Evolutionary conservation across 2,888 invertebrate genomes (phyloP), one percentile per base, ranked within the genome.

Genomic region (Celastrina argiolus): DNA sequence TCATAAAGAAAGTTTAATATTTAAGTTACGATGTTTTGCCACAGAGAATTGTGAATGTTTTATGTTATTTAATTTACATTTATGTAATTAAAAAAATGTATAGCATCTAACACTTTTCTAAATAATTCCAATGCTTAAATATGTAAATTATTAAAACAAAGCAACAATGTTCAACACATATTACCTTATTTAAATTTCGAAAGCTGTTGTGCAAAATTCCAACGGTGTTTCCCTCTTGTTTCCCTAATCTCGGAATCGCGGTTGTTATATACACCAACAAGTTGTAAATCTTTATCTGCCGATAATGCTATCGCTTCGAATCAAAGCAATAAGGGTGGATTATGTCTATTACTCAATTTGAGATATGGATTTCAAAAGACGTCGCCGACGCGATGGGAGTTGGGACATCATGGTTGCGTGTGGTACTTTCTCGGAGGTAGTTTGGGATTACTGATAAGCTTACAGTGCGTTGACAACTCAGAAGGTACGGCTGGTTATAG

Each of bases 261-360:
- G 18, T 51, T 26, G 41, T 63, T 65, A 63, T 68, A 65, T 68
- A 68, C 42, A 56, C 12, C 3, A 56, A 41, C 41, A 39, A 63
- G 65, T 58, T 56, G 39, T 61, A 34, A 42, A 68, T 7, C 14
- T 34, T 68, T 68, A 68, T 68, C 68, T 42, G 18, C 0, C 10
- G 65, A 65, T 65, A 59, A 26, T 14, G 18, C n/a, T 68, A 68
- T 68, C 36, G 41, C 16, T 28, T 64, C 51, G 64, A 64, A 67
- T 67, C 45, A 61, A 61, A 61, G 61, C 39, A 61, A 61, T 61
- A 61, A 61, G 61, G 36, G 36, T 14, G 22, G 61, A 61, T 61
- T 61, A 61, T 14, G 16, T 61, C 22, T 39, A 61, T 61, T 61
- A 39, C 36, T 61, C 61, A 61, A 61, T 61, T 34, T 22, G 1